Base-by-base conservation (phyloP, 2,888 invertebrate genomes). In the Pandemis heparana region DNA sequence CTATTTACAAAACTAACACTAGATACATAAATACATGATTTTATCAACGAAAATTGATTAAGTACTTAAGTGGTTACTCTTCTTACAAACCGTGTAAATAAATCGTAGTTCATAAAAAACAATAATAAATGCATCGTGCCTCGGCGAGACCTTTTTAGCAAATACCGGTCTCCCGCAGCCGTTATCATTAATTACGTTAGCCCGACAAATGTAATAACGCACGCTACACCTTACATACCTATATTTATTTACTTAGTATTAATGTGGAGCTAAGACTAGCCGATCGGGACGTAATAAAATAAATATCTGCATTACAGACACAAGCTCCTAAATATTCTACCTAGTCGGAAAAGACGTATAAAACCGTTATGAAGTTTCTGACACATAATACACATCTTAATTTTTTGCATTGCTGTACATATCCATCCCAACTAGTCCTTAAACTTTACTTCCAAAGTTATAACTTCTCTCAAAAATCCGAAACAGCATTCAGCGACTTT, bases 121-220 rank as follows among this genome's bases (percentile, higher is more conserved):
- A 53, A 53, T 18, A 56, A 60, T 69, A 74, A 74, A 74, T 74
- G 73, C 73, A 68, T 63, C n/a, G 46, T 32, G 59, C 63, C 69
- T 10, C 82, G 84, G 81, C 80, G 75, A 56, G 85, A 86, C 89
- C 76, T 89, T 87, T 83, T 82, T 78, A 91, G 91, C 90, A 91
- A 89, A 91, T 91, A 81, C 81, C 81, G 83, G 88, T 89, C 85
- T 66, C 76, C 77, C 84, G 60, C 48, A 60, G 69, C 46, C 14
- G 32, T 53, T 14, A 43, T 14, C 73, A 53, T 62, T 23, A 43
- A 46, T 62, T 48, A 65, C 39, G 53, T 65, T 48, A 59, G 62
- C 51, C 60, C 64, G 16, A 73, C 43, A 48, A 43, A 68, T 59
- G 59, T 59, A n/a, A 64, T 63, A 69, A 69, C 51, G 60, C 51